phyloP scores from a whole-genome alignment of 2,113 vertebrate genomes.

The Tringa solitaria region DNA sequence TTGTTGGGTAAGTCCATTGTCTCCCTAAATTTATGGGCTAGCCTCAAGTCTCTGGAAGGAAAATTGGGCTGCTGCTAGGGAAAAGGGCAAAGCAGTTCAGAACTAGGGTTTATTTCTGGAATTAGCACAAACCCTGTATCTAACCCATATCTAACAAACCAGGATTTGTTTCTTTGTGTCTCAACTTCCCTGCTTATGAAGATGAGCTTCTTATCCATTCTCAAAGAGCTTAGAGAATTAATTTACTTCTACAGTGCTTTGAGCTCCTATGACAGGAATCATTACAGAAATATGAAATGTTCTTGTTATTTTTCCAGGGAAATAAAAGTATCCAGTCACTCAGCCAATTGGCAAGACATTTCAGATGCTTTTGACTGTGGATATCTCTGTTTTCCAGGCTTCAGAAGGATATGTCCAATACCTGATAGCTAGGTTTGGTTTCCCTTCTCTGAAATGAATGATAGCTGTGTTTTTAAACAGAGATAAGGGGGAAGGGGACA shows the following conservation, averaged over 20 bases:
- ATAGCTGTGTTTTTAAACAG: conserved; percentile 58
- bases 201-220: not conserved
- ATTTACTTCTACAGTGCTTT: not conserved
- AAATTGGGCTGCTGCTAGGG: not conserved
- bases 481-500: conserved; percentile 63
- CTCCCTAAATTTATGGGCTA: not conserved
- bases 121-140: not conserved
- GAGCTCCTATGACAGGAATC: not conserved
- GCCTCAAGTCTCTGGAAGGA: not conserved
- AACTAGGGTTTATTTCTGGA: not conserved
- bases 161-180: not conserved
- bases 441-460: conserved; percentile 50
- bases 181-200: not conserved
- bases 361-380: conserved; percentile 18
- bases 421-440: conserved; percentile 57
- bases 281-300: conserved; percentile 24
- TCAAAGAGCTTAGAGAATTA: not conserved
- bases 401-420: not conserved
- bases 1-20: not conserved
- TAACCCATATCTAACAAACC: not conserved
- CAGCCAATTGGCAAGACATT: not conserved
- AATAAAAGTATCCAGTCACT: not conserved
- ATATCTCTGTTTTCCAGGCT: conserved; percentile 53
- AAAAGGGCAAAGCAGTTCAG: not conserved
- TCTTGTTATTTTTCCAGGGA: conserved; percentile 21